Percentiles rank a stretch among this genome's conserved stretches.
phyloP scores from a whole-genome alignment of 2,113 vertebrate species.

The Polypterus bichir region DNA sequence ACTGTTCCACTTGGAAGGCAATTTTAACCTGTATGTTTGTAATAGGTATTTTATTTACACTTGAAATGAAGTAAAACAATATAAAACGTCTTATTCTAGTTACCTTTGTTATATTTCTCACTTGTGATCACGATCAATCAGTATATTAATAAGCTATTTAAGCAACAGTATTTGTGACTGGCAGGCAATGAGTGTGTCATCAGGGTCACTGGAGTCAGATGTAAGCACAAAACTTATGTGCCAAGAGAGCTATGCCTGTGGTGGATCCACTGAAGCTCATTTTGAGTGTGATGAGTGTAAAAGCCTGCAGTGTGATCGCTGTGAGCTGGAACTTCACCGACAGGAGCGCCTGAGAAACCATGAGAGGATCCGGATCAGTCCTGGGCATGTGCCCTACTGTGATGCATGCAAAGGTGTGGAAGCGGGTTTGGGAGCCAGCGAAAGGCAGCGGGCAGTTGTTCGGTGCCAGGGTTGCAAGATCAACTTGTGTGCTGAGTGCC shows the following conservation, averaged over 20 bases:
- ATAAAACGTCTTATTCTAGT: not conserved
- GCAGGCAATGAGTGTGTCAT: conserved; percentile 70
- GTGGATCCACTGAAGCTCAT: conserved; percentile 73
- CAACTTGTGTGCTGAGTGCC: conserved; percentile 80
- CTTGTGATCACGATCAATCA: not conserved
- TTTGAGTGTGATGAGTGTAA: conserved; percentile 94
- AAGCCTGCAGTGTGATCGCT: conserved; percentile 80
- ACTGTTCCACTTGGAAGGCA: not conserved
- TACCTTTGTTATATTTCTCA: not conserved
- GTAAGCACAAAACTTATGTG: conserved; percentile 61
- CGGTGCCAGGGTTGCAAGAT: conserved; percentile 83
- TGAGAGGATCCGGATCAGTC: conserved; percentile 71
- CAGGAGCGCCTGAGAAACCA: conserved; percentile 82
- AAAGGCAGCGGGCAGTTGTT: conserved; percentile 63
- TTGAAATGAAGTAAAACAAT: not conserved
- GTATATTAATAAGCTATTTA: not conserved
- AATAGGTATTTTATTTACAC: not conserved
- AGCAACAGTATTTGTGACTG: conserved; percentile 4
- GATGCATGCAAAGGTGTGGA: conserved; percentile 77
- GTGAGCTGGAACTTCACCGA: conserved; percentile 82
- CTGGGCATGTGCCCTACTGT: conserved; percentile 79
- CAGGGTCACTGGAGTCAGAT: conserved; percentile 62
- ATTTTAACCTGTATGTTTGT: not conserved
- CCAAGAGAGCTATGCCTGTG: conserved; percentile 91
- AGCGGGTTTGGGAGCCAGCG: conserved; percentile 34